phyloP scores from a whole-genome alignment of 2,113 vertebrate species.

The Columbina picui region DNA sequence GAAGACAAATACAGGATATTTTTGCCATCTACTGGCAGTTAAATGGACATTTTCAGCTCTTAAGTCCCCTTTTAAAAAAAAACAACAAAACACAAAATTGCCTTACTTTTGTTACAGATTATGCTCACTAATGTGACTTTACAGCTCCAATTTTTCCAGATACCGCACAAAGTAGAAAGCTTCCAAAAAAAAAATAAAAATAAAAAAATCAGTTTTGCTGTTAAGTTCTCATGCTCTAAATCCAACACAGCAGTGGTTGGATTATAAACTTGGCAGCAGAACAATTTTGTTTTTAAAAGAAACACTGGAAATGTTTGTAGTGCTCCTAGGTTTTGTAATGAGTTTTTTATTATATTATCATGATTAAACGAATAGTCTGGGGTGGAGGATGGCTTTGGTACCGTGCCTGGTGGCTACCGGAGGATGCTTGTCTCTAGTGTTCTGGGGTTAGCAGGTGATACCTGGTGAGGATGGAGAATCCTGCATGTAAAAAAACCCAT shows the following conservation, averaged over 20 bases:
- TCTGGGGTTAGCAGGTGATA: not conserved
- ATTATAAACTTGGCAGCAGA: not conserved
- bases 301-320: conserved; percentile 38
- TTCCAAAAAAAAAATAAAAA: not conserved
- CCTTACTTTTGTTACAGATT: conserved; percentile 68
- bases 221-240: not conserved
- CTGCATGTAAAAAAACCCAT: not conserved
- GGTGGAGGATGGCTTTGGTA: not conserved
- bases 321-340: conserved; percentile 24
- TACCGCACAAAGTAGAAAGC: not conserved
- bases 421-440: not conserved
- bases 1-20: conserved; percentile 8
- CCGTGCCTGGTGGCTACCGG: not conserved
- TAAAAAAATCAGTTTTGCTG: not conserved
- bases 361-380: not conserved
- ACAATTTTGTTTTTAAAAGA: conserved; percentile 30
- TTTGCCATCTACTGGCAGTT: conserved; percentile 62
- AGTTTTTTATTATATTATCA: not conserved
- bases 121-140: not conserved
- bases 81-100: not conserved
- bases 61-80: not conserved
- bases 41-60: conserved; percentile 36
- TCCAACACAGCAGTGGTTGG: not conserved
- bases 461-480: not conserved
- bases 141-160: conserved; percentile 11